phyloP scores from a whole-genome alignment of 2,797 vertebrate species.

The Loriculus beryllinus region DNA sequence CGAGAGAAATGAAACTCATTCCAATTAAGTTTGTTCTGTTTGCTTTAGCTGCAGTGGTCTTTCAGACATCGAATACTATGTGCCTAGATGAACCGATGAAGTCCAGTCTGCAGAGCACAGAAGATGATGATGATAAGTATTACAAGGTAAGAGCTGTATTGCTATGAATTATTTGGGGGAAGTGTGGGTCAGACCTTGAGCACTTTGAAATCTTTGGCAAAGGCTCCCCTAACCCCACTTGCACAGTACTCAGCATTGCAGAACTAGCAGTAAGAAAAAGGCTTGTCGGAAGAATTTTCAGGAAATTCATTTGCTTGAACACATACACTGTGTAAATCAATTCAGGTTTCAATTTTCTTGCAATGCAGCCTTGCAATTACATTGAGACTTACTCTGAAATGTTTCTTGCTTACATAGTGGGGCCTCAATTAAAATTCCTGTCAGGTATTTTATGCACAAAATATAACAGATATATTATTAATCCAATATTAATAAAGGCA shows the following conservation, averaged over 20 bases:
- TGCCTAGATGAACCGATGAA: conserved; percentile 59
- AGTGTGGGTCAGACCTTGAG: background rate
- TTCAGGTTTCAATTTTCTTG: conserved; percentile 2
- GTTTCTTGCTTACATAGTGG: background rate
- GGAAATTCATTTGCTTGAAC: background rate
- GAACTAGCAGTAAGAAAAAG: background rate
- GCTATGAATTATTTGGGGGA: background rate
- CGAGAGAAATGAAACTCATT: conserved; percentile 70
- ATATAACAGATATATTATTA: conserved; percentile 13
- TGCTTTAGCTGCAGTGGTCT: conserved; percentile 48
- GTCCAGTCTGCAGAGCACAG: conserved; percentile 51
- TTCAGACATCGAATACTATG: conserved; percentile 57
- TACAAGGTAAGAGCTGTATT: conserved; percentile 66
- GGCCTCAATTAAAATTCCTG: conserved; percentile 1
- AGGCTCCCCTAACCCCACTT: background rate
- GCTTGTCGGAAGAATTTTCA: background rate
- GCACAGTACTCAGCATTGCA: background rate
- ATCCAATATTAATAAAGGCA: conserved; percentile 42
- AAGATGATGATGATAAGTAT: conserved; percentile 59
- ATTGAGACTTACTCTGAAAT: background rate
- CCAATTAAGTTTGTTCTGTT: conserved; percentile 60
- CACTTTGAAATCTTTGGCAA: background rate
- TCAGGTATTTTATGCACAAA: background rate
- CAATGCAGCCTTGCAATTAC: background rate
- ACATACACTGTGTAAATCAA: background rate